Conservation (phyloP, 1,140 invertebrate genomes). For the Cardiocondyla obscurior region DNA sequence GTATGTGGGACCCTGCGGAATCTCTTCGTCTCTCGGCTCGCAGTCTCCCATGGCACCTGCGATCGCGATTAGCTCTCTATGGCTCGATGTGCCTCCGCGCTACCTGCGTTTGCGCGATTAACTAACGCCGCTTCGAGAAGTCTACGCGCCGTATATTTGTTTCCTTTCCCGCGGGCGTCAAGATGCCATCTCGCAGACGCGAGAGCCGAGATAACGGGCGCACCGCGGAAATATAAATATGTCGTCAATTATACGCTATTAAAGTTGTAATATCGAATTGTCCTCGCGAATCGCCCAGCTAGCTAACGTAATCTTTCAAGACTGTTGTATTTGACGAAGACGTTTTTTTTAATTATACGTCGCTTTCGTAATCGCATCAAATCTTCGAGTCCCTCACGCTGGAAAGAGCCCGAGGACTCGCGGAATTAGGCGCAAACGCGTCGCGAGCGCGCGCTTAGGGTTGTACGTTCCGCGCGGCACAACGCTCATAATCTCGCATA, state of each 20-base stretch:
- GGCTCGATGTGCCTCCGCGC: background rate
- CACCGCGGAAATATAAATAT: background rate
- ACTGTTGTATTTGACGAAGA: no score
- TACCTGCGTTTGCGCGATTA: conserved; percentile 28
- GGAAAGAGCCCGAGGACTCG: background rate
- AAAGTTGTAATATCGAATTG: no score
- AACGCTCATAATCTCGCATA: conserved; percentile 66
- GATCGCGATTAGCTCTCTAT: conserved; percentile 36
- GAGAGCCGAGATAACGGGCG: background rate
- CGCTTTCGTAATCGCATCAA: no score
- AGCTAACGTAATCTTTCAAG: no score
- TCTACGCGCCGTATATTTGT: background rate
- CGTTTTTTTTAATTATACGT: no score
- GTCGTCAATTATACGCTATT: background rate
- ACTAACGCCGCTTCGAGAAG: background rate
- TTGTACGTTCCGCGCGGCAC: conserved; percentile 10
- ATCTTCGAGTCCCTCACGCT: no score
- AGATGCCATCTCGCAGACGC: background rate
- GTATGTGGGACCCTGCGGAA: conserved; percentile 32
- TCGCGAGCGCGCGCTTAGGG: conserved; percentile 18
- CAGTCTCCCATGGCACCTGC: conserved; percentile 29
- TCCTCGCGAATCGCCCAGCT: no score
- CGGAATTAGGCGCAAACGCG: conserved; percentile 64
- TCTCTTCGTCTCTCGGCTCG: conserved; percentile 3
- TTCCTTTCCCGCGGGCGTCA: background rate